Evolutionary conservation across 2,113 vertebrate species (phyloP).

Genomic region (Plestiodon gilberti): DNA sequence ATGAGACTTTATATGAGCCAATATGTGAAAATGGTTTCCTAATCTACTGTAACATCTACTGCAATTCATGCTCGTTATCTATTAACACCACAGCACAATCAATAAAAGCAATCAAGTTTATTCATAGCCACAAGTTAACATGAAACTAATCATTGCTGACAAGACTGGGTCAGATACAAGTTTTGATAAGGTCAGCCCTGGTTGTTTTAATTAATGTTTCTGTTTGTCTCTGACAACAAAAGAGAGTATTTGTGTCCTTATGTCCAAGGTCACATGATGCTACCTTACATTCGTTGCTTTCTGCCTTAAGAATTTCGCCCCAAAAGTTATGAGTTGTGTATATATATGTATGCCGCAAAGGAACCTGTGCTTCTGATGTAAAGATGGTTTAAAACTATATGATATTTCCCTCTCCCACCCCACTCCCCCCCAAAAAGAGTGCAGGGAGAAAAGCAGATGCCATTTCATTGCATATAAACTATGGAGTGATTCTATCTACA

Average conservation of each 20-base stretch:
- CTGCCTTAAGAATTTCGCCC: not conserved
- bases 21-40: conserved; percentile 26
- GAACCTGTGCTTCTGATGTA: not conserved
- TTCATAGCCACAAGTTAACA: conserved; percentile 32
- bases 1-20: conserved; percentile 32
- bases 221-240: not conserved
- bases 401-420: not conserved
- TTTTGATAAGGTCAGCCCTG: conserved; percentile 33
- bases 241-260: not conserved
- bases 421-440: not conserved
- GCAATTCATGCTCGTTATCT: conserved; percentile 6
- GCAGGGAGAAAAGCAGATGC: not conserved
- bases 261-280: not conserved
- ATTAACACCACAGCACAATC: conserved; percentile 53
- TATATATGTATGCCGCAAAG: not conserved
- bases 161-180: conserved; percentile 57
- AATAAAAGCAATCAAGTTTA: conserved; percentile 63
- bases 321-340: not conserved
- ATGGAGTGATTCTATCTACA: not conserved
- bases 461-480: no score
- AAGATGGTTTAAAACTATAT: not conserved
- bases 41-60: conserved; percentile 27
- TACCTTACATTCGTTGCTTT: not conserved
- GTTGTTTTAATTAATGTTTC: not conserved
- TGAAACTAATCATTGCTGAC: conserved; percentile 54